A percentile compares a stretch with the other conserved stretches of the same genome.
These are phyloP conservation scores for Nipponia nippon DNA, from an alignment of 2,113 vertebrate genomes.

Conservation along the genomic window DNA sequence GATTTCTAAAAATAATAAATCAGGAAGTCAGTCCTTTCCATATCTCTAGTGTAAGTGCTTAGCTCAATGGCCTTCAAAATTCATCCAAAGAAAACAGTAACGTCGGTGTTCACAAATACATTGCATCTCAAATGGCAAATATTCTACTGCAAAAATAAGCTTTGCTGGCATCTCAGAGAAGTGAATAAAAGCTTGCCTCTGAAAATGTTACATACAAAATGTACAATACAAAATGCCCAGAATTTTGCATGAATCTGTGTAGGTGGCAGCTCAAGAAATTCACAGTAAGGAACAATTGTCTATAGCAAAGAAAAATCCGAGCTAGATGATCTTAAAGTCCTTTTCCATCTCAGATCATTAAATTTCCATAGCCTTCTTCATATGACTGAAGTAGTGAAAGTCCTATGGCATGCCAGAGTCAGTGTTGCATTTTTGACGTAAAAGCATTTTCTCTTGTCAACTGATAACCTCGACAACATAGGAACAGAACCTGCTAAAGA, in stretches of 20 bases:
- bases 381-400: neutral
- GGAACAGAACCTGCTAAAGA: neutral
- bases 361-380: neutral
- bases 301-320: conserved; percentile 31
- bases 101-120: neutral
- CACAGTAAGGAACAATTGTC: conserved; percentile 38
- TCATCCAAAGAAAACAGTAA: neutral
- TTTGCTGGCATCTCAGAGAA: conserved; percentile 5
- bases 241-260: conserved; percentile 48
- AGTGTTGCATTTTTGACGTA: neutral
- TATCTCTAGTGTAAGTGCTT: neutral
- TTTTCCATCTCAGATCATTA: neutral
- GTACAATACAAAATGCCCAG: conserved; percentile 36
- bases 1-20: conserved; percentile 59
- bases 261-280: conserved; percentile 62
- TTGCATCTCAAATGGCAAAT: conserved; percentile 25
- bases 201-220: conserved; percentile 42
- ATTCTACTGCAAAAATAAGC: conserved; percentile 47
- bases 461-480: neutral
- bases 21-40: neutral
- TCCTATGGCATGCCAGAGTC: neutral
- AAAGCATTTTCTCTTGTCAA: neutral
- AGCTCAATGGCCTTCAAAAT: conserved; percentile 6
- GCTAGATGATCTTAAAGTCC: neutral
- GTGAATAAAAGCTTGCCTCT: conserved; percentile 19